A percentile compares a stretch with the other conserved stretches of the same genome.
Conservation (phyloP, 2,797 vertebrate species). For the Myotis daubentonii region DNA sequence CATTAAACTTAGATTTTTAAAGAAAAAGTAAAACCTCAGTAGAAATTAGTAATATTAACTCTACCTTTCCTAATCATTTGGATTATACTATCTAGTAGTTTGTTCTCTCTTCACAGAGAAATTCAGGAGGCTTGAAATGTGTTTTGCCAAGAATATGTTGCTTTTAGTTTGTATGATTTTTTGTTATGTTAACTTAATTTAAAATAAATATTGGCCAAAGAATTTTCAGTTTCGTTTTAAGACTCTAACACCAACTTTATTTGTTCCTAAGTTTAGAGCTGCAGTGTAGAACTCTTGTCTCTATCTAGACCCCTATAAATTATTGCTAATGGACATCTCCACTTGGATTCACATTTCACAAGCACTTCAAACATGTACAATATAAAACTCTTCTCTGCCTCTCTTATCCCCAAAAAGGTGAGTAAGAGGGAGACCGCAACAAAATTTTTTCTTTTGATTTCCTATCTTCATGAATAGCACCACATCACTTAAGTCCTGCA, state of each 20-base stretch:
- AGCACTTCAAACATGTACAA: slow-evolving; percentile 1
- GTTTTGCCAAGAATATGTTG: slow-evolving; percentile 30
- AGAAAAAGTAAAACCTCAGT: neutral
- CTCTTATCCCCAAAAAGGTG: neutral
- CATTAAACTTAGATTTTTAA: slow-evolving; percentile 14
- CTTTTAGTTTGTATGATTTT: slow-evolving; percentile 53
- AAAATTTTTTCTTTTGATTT: slow-evolving; percentile 41
- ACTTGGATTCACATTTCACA: slow-evolving; percentile 49
- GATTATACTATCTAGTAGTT: slow-evolving; percentile 33
- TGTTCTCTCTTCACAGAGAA: neutral
- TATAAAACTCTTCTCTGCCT: slow-evolving; percentile 24
- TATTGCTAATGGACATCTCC: slow-evolving; percentile 28
- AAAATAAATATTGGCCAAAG: slow-evolving; percentile 19
- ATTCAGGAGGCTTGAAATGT: slow-evolving; percentile 44
- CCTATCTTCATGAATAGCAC: neutral
- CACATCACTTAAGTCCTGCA: neutral
- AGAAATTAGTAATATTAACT: slow-evolving; percentile 26
- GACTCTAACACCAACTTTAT: neutral
- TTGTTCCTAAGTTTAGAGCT: slow-evolving; percentile 34
- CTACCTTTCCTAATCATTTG: slow-evolving; percentile 43
- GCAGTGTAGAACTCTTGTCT: slow-evolving; percentile 6
- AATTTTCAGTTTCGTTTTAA: slow-evolving; percentile 22
- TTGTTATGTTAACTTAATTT: slow-evolving; percentile 49
- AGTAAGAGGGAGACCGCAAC: neutral
- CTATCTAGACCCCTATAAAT: slow-evolving; percentile 26